A percentile compares a stretch with the other conserved stretches of the same genome.
Conservation (phyloP, 2,113 vertebrate species). For the Nematolebias whitei region DNA sequence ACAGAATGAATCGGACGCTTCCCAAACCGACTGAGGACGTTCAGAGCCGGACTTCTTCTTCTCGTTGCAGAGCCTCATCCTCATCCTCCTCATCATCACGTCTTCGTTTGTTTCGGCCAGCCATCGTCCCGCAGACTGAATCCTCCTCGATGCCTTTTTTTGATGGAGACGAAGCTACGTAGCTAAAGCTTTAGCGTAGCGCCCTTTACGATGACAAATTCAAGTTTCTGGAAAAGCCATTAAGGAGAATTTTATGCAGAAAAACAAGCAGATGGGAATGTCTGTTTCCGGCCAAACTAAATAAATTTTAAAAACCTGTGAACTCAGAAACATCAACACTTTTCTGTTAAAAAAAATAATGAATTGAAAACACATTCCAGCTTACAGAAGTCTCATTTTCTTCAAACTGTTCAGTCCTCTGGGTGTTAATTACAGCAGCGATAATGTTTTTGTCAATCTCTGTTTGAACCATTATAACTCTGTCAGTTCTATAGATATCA, state of each 20-base stretch:
- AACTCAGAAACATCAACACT: not conserved
- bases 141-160: not conserved
- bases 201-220: constrained; percentile 1
- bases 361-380: not conserved
- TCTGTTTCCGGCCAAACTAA: constrained; percentile 16
- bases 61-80: constrained; percentile 4
- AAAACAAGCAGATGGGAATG: constrained; percentile 22
- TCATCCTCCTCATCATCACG: not conserved
- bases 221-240: constrained; percentile 28
- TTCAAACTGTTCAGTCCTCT: not conserved
- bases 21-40: constrained; percentile 8
- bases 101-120: constrained; percentile 7
- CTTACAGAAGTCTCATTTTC: constrained; percentile 6
- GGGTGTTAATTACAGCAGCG: not conserved
- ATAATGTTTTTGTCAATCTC: not conserved
- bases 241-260: not conserved
- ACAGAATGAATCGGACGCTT: not conserved
- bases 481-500: too few relatives aligned
- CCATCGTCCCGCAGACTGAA: constrained; percentile 3
- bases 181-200: constrained; percentile 1
- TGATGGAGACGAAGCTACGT: constrained; percentile 18
- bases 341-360: constrained; percentile 2
- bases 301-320: constrained; percentile 9
- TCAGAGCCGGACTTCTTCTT: constrained; percentile 11
- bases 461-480: too few relatives aligned